These are phyloP conservation scores for Platorchestia sp. DNA, from an alignment of 1,140 invertebrate genomes.

Conservation along the genomic window DNA sequence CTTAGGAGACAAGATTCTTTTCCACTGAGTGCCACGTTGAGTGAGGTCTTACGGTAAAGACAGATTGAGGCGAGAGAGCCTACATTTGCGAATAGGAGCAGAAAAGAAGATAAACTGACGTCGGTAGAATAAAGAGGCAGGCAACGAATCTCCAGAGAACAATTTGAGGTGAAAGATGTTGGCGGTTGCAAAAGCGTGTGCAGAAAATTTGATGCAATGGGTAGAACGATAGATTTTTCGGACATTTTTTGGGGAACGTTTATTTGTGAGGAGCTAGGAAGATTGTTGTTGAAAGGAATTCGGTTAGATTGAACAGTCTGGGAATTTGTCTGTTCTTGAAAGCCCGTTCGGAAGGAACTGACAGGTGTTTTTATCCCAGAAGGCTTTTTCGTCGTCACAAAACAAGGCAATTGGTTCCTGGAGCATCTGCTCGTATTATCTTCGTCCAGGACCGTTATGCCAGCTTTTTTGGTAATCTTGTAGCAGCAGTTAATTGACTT, in stretches of 20 bases:
- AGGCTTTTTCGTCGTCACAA: background rate
- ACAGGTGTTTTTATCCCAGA: background rate
- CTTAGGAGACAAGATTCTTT: constrained; percentile 19
- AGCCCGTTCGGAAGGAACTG: background rate
- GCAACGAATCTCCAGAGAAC: background rate
- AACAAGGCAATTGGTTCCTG: background rate
- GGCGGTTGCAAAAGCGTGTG: background rate
- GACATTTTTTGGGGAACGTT: background rate
- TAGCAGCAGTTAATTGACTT: constrained; percentile 12
- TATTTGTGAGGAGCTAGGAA: background rate
- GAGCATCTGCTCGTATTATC: background rate
- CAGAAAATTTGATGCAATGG: background rate
- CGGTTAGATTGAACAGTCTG: background rate
- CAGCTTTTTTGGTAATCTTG: background rate
- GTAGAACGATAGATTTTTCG: background rate
- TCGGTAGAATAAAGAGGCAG: background rate
- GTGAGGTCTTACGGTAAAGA: background rate
- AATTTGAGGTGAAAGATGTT: background rate
- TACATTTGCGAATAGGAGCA: background rate
- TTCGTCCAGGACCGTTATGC: background rate
- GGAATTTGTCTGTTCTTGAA: background rate
- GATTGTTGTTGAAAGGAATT: background rate
- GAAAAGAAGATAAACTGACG: background rate
- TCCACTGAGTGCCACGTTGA: background rate
- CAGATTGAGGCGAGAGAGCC: background rate